Evolutionary conservation across 2,888 invertebrate species (phyloP).

Genomic region (Melanargia galathea): DNA sequence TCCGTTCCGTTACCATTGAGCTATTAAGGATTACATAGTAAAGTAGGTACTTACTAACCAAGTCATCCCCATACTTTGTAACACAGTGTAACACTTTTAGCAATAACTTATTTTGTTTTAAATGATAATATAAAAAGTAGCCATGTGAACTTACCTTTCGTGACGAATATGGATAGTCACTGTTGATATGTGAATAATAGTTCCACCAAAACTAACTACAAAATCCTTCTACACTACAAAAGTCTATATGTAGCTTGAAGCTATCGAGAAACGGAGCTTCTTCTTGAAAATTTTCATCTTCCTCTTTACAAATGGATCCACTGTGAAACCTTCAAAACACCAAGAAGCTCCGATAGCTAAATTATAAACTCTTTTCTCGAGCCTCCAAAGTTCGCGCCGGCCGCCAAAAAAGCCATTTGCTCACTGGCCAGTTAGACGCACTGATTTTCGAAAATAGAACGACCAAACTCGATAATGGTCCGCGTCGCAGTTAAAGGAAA

Average conservation of each 20-base stretch:
- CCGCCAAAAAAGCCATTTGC: slow-evolving; percentile 54
- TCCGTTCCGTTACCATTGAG: too few relatives aligned
- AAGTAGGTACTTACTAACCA: too few relatives aligned
- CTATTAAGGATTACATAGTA: too few relatives aligned
- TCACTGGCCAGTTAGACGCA: slow-evolving; percentile 54
- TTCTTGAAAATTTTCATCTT: slow-evolving; percentile 80
- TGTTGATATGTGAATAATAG: slow-evolving; percentile 56
- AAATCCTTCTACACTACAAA: slow-evolving; percentile 35
- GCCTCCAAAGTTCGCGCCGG: slow-evolving; percentile 37
- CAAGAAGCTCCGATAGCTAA: slow-evolving; percentile 15
- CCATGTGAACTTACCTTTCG: slow-evolving; percentile 25
- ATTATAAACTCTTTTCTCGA: slow-evolving; percentile 24
- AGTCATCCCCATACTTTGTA: too few relatives aligned
- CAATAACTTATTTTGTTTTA: too few relatives aligned
- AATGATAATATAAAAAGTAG: background rate
- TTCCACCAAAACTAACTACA: slow-evolving; percentile 23
- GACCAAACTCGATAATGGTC: slow-evolving; percentile 56
- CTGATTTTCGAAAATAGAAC: slow-evolving; percentile 66
- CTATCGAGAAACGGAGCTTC: slow-evolving; percentile 76
- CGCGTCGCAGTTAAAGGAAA: slow-evolving; percentile 55
- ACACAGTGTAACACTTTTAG: too few relatives aligned
- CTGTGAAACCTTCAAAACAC: slow-evolving; percentile 48
- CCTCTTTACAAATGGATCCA: slow-evolving; percentile 74
- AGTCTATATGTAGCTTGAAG: slow-evolving; percentile 50
- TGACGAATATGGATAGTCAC: slow-evolving; percentile 40